These are phyloP conservation scores for Glossophaga mutica DNA, from an alignment of 2,797 vertebrate species.

Conservation along the genomic window DNA sequence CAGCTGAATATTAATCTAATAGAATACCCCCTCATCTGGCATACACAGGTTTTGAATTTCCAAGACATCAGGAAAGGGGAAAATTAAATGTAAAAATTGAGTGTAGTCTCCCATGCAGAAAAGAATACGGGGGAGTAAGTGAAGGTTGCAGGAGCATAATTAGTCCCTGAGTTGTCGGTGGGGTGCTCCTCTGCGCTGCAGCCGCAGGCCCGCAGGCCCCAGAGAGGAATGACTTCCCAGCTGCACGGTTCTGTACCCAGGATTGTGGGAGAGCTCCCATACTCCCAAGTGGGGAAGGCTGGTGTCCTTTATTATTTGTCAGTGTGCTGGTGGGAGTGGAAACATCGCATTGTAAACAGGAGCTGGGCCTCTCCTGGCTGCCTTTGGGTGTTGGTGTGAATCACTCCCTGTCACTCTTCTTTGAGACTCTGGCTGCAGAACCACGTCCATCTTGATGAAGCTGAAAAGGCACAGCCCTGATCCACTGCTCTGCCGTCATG, in stretches of 20 bases:
- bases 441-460: no score
- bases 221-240: conserved; percentile 24
- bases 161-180: neutral
- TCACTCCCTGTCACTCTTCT: neutral
- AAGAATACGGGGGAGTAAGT: neutral
- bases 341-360: fast-evolving
- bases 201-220: neutral
- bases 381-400: fast-evolving
- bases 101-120: neutral
- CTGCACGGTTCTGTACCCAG: neutral
- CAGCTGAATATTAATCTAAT: neutral
- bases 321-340: neutral
- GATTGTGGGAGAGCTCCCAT: neutral
- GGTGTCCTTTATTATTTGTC: neutral
- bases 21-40: neutral
- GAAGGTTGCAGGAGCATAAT: neutral
- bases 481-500: neutral
- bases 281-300: neutral
- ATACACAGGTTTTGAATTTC: neutral
- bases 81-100: neutral
- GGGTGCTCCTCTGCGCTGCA: neutral
- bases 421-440: neutral
- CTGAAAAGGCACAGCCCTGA: neutral
- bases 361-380: neutral
- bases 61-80: neutral